These are phyloP conservation scores for Lophius piscatorius DNA, from an alignment of 2,113 vertebrate species.

Conservation along the genomic window DNA sequence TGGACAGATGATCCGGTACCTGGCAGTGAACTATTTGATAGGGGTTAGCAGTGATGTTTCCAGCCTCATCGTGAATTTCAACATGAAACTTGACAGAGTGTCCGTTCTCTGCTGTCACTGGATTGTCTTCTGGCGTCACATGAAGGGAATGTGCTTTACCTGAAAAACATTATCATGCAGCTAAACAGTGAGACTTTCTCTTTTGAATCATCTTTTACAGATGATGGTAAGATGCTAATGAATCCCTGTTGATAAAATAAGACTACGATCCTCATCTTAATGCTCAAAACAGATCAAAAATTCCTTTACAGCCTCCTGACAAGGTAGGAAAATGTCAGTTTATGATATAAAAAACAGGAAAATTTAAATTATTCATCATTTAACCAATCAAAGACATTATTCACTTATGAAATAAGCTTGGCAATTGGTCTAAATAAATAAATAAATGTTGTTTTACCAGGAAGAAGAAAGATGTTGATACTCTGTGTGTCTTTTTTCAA, in stretches of 20 bases:
- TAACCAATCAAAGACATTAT: too few relatives aligned
- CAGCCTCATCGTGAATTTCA: slow-evolving; percentile 87
- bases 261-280: background rate
- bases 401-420: background rate
- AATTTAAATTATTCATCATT: too few relatives aligned
- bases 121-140: slow-evolving; percentile 82
- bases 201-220: background rate
- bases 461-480: slow-evolving; percentile 83
- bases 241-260: background rate
- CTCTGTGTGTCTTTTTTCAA: slow-evolving; percentile 83
- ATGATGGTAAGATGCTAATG: background rate
- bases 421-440: background rate
- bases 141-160: slow-evolving; percentile 83
- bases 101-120: slow-evolving; percentile 87
- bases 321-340: too few relatives aligned
- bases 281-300: background rate
- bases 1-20: slow-evolving; percentile 73
- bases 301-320: too few relatives aligned
- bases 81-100: slow-evolving; percentile 81
- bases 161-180: slow-evolving; percentile 53
- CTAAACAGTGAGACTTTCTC: background rate
- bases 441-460: slow-evolving; percentile 80
- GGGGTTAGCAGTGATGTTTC: slow-evolving; percentile 86
- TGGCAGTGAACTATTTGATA: slow-evolving; percentile 85
- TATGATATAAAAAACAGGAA: too few relatives aligned